A percentile compares a stretch with the other conserved stretches of the same genome.
These are phyloP conservation scores for Platycercus adscitus DNA, from an alignment of 2,113 vertebrate species.

Conservation along the genomic window DNA sequence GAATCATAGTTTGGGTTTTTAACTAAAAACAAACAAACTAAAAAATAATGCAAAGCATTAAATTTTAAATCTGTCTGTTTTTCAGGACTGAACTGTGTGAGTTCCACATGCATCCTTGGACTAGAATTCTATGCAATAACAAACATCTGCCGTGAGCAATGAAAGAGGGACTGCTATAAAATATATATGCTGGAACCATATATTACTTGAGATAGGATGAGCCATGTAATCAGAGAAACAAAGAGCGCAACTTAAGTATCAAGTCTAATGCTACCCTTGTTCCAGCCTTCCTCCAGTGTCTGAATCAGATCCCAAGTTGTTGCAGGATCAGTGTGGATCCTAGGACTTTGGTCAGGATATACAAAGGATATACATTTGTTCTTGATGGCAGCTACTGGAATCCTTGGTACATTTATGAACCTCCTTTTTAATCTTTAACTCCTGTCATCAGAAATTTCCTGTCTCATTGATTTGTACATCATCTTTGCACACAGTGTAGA, in stretches of 20 bases:
- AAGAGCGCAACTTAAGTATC: not conserved
- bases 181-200: not conserved
- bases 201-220: not conserved
- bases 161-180: not conserved
- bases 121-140: not conserved
- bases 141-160: not conserved
- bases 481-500: not conserved
- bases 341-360: not conserved
- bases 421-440: not conserved
- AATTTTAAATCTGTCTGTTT: not conserved
- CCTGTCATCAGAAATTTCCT: not conserved
- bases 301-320: not conserved
- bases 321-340: not conserved
- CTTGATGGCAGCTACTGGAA: not conserved
- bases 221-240: not conserved
- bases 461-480: rapidly evolving
- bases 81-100: not conserved
- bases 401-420: not conserved
- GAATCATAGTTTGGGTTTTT: not conserved
- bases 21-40: not conserved
- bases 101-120: not conserved
- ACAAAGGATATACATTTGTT: not conserved
- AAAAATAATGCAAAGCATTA: not conserved
- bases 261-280: not conserved
- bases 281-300: not conserved